phyloP scores from a whole-genome alignment of 2,113 vertebrate species.

The Dromaius novaehollandiae region DNA sequence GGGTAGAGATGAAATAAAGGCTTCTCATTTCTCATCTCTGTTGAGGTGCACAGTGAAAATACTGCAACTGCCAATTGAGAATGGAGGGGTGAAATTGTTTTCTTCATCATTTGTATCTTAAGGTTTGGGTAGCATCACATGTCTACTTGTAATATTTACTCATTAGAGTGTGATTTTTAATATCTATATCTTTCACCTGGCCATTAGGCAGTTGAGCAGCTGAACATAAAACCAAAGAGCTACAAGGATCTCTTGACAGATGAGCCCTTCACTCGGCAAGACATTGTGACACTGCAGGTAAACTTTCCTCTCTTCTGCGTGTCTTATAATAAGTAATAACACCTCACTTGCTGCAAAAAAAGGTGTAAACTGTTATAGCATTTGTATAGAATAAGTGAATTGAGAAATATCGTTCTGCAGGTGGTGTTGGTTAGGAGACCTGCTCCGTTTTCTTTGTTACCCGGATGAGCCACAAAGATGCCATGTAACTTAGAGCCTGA shows the following conservation, averaged over 20 bases:
- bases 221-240: conserved; percentile 95
- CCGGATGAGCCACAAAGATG: not conserved
- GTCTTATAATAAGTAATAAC: not conserved
- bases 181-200: not conserved
- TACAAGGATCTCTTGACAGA: conserved; percentile 93
- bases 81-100: not conserved
- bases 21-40: not conserved
- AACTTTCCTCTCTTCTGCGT: not conserved
- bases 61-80: not conserved
- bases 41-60: not conserved
- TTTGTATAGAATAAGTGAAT: not conserved
- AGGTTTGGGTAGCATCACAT: not conserved
- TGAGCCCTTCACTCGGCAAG: conserved; percentile 90
- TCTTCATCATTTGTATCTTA: not conserved
- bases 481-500: not conserved
- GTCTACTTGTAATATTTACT: not conserved
- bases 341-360: no score
- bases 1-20: not conserved
- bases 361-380: not conserved
- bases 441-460: not conserved
- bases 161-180: not conserved
- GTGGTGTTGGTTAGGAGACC: not conserved
- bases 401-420: not conserved
- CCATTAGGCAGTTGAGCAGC: conserved; percentile 88
- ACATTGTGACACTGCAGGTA: conserved; percentile 93